Percentiles rank a stretch among this genome's conserved stretches.
Evolutionary conservation across 2,888 invertebrate species (phyloP).

Genomic region (Cepaea hortensis): DNA sequence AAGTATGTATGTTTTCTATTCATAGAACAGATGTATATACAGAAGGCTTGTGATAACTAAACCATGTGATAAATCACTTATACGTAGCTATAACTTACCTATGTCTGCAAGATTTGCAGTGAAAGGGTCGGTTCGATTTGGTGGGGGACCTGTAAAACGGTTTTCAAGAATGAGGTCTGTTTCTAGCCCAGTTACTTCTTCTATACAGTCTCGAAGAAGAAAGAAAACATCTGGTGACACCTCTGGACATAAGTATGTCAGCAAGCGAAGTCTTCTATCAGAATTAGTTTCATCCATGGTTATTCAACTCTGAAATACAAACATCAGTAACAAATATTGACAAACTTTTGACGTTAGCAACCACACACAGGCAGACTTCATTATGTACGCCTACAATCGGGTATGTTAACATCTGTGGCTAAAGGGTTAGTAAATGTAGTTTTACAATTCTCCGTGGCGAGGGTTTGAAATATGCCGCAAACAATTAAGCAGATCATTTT

Average conservation of each 20-base stretch:
- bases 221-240: constrained; percentile 82
- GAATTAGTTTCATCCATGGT: constrained; percentile 13
- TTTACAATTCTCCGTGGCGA: too few species aligned
- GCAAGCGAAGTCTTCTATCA: constrained; percentile 76
- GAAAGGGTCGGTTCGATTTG: constrained; percentile 80
- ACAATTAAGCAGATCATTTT: too few species aligned
- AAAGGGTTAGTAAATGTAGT: too few species aligned
- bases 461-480: too few species aligned
- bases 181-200: constrained; percentile 78
- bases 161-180: constrained; percentile 81
- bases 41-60: too few species aligned
- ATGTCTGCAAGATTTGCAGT: constrained; percentile 79
- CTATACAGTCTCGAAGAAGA: constrained; percentile 79
- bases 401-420: too few species aligned
- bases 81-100: constrained; percentile 75
- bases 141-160: constrained; percentile 78
- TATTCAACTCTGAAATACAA: not conserved
- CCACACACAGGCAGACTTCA: too few species aligned
- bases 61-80: too few species aligned
- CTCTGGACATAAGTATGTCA: constrained; percentile 82
- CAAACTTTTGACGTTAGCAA: too few species aligned
- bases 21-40: too few species aligned
- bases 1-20: too few species aligned
- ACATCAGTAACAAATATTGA: not conserved
- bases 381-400: too few species aligned